Percentiles rank a stretch among this genome's conserved stretches.
Conservation (phyloP, 1,140 invertebrate genomes). For the Drosophila busckii region DNA sequence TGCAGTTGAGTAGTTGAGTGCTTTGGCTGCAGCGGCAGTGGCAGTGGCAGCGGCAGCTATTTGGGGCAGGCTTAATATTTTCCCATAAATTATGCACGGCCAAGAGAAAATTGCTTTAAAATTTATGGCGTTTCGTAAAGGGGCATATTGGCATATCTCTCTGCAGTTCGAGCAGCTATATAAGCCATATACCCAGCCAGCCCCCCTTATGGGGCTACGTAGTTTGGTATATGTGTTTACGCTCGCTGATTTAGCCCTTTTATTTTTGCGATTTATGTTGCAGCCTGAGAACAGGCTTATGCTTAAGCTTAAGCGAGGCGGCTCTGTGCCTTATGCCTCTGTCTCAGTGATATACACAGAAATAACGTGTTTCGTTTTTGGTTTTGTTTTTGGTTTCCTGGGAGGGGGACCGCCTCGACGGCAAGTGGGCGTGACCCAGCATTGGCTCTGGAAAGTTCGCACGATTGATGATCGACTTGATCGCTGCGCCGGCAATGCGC, state of each 20-base stretch:
- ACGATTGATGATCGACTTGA: slow-evolving; percentile 70
- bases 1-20: not conserved
- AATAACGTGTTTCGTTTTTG: slow-evolving; percentile 37
- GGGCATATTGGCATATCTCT: not conserved
- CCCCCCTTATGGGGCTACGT: not conserved
- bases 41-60: slow-evolving; percentile 22
- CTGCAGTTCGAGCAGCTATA: no score
- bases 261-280: slow-evolving; percentile 57
- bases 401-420: slow-evolving; percentile 3
- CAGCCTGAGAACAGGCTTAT: slow-evolving; percentile 49
- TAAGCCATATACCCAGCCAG: no score
- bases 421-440: slow-evolving; percentile 64
- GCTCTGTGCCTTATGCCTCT: slow-evolving; percentile 9
- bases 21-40: not conserved
- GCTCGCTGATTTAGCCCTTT: slow-evolving; percentile 71
- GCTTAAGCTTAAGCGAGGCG: not conserved
- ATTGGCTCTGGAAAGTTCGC: slow-evolving; percentile 62
- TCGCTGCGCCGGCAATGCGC: not conserved
- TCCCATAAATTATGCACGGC: slow-evolving; percentile 68
- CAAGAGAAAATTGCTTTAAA: slow-evolving; percentile 72
- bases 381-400: not conserved
- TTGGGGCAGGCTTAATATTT: slow-evolving; percentile 65
- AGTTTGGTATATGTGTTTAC: slow-evolving; percentile 19
- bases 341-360: slow-evolving; percentile 57
- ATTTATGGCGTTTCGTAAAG: slow-evolving; percentile 52